phyloP scores from a whole-genome alignment of 2,888 invertebrate species.

The Mycalesis mineus region DNA sequence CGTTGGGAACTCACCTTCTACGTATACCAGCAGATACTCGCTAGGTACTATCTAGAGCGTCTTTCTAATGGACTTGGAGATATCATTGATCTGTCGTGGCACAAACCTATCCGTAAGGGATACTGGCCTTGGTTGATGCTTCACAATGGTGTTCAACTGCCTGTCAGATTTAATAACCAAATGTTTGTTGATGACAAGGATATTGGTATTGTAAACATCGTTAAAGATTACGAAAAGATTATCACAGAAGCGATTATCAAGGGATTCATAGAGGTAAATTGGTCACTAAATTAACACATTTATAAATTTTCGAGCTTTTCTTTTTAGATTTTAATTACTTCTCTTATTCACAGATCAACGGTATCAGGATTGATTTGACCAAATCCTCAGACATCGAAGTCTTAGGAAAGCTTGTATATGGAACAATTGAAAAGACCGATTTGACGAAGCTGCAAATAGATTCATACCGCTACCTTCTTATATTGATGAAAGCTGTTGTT shows the following conservation, averaged over 20 bases:
- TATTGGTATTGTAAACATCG: slow-evolving; percentile 50
- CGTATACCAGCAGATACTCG: slow-evolving; percentile 82
- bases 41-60: slow-evolving; percentile 78
- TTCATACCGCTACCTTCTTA: slow-evolving; percentile 78
- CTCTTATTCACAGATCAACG: slow-evolving; percentile 50
- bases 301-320: no score
- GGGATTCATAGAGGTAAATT: slow-evolving; percentile 68
- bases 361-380: slow-evolving; percentile 52
- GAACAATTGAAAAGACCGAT: slow-evolving; percentile 61
- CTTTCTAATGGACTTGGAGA: slow-evolving; percentile 69
- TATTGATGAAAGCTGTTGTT: slow-evolving; percentile 72
- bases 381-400: slow-evolving; percentile 72
- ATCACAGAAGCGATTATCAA: slow-evolving; percentile 78
- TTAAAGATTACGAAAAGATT: slow-evolving; percentile 69
- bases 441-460: slow-evolving; percentile 51
- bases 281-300: no score
- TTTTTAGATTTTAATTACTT: background rate
- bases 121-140: slow-evolving; percentile 78
- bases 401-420: slow-evolving; percentile 74
- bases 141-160: slow-evolving; percentile 76
- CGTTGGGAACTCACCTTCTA: slow-evolving; percentile 78
- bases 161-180: slow-evolving; percentile 70
- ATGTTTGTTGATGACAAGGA: slow-evolving; percentile 50
- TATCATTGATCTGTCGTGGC: slow-evolving; percentile 66
- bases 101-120: slow-evolving; percentile 64